Conservation (phyloP, 2,797 vertebrate genomes). For the Lacerta bilineata region DNA sequence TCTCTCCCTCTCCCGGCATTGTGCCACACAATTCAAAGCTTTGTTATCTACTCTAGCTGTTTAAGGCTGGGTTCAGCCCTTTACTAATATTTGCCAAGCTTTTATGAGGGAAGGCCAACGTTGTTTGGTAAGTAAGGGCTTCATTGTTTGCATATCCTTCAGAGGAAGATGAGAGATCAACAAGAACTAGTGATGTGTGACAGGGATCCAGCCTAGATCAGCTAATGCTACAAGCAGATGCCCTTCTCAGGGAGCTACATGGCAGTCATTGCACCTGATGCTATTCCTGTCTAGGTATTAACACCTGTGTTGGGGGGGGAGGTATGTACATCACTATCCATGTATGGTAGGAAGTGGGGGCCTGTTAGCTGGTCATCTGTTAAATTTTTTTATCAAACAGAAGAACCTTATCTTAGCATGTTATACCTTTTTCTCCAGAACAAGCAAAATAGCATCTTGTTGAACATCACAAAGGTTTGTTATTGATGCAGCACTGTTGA, state of each 20-base stretch:
- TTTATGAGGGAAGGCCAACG: slow-evolving; percentile 67
- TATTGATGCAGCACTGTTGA: not conserved
- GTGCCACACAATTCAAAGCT: slow-evolving; percentile 48
- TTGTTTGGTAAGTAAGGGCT: slow-evolving; percentile 62
- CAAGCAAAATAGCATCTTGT: not conserved
- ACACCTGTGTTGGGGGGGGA: not conserved
- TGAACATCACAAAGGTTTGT: not conserved
- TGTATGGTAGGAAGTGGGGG: not conserved
- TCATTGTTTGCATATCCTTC: slow-evolving; percentile 41
- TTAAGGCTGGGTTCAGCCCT: slow-evolving; percentile 52
- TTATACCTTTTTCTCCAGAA: not conserved
- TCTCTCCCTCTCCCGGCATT: slow-evolving; percentile 41
- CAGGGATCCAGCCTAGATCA: not conserved
- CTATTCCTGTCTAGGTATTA: not conserved
- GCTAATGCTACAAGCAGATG: not conserved
- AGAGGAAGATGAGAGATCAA: slow-evolving; percentile 49
- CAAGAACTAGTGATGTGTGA: slow-evolving; percentile 32
- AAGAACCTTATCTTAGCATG: not conserved
- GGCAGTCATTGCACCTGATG: not conserved
- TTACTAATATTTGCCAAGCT: slow-evolving; percentile 61
- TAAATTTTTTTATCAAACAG: not conserved
- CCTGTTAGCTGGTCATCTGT: no score
- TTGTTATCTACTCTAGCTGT: slow-evolving; percentile 60
- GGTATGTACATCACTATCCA: not conserved
- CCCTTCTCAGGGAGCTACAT: not conserved